Base-by-base conservation (phyloP, 2,797 vertebrate species). In the Myripristis jacobus region DNA sequence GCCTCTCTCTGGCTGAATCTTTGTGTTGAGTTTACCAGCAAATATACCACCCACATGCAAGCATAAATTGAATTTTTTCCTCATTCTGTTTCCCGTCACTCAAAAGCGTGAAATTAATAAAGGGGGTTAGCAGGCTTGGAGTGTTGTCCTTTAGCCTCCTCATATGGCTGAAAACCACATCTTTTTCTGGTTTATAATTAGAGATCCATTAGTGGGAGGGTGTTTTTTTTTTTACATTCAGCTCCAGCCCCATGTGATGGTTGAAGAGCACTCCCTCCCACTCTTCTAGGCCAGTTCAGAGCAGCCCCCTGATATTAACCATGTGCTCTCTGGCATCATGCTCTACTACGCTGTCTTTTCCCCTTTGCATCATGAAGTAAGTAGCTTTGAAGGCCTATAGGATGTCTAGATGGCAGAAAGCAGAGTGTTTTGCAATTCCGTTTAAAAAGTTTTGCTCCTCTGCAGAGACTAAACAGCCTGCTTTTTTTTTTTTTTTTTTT, bases 71-170 rank as follows among this genome's bases (percentile, higher is more conserved):
- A 72, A 47, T 81, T 56, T 85, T 81, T 80, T 74, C 60, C 66
- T 62, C 25, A 41, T 75, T 83, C 57, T 59, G 64, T 85, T 67
- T 78, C 43, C 72, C 75, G 68, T 84, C 84, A 81, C 63, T 83
- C 51, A 71, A 25, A 73, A 69, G 55, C 34, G n/a, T 70, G 22
- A 57, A 52, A 77, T 48, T 65, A 66, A 86, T 74, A 67, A 70
- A 43, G 7, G 19, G 73, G 61, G 65, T 66, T 63, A 43, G 41
- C 67, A 60, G 68, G 57, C 19, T 16, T 51, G 41, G 25, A 73
- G 9, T 18, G 38, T 41, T 11, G 38, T 56, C 19, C 44, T 36
- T 56, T 38, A 48, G 29, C 34, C 19, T 47, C 22, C 43, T 57
- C 29, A 21, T 36, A 44, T n/a, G 21, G 59, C 16, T 44, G 53